Percentiles rank a stretch among this genome's conserved stretches.
Conservation (phyloP, 2,797 vertebrate species). For the Cyprinella venusta region DNA sequence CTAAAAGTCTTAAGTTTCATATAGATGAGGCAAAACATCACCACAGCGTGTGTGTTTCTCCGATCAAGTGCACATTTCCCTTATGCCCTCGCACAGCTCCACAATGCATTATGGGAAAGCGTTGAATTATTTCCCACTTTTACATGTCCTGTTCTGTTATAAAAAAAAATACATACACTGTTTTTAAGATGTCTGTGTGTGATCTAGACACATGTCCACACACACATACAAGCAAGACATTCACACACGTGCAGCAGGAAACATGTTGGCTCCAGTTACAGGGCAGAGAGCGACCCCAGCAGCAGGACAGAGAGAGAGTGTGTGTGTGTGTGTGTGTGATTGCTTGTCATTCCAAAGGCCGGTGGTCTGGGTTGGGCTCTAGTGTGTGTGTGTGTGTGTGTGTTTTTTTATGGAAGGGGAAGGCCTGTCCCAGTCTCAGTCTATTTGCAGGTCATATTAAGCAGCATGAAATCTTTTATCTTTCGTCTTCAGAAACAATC, state of each 20-base stretch:
- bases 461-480: constrained; percentile 41
- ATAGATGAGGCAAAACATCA: neutral
- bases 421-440: constrained; percentile 8
- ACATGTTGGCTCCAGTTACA: constrained; percentile 52
- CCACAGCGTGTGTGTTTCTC: neutral
- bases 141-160: neutral
- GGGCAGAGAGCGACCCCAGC: constrained; percentile 19
- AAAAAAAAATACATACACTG: neutral
- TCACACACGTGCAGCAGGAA: constrained; percentile 39
- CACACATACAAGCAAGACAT: neutral
- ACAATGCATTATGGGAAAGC: constrained; percentile 1
- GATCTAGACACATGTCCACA: neutral
- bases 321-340: constrained; percentile 16
- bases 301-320: constrained; percentile 16
- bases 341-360: constrained; percentile 33
- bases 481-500: constrained; percentile 28
- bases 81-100: neutral
- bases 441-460: constrained; percentile 39
- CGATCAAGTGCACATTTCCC: constrained; percentile 5
- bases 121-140: constrained; percentile 24
- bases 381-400: constrained; percentile 23
- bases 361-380: constrained; percentile 28
- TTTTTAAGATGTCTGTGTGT: neutral
- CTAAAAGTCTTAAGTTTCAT: neutral
- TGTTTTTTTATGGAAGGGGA: constrained; percentile 36